Evolutionary conservation across 2,113 vertebrate species (phyloP).

Genomic region (Gallinago paraguaiae): DNA sequence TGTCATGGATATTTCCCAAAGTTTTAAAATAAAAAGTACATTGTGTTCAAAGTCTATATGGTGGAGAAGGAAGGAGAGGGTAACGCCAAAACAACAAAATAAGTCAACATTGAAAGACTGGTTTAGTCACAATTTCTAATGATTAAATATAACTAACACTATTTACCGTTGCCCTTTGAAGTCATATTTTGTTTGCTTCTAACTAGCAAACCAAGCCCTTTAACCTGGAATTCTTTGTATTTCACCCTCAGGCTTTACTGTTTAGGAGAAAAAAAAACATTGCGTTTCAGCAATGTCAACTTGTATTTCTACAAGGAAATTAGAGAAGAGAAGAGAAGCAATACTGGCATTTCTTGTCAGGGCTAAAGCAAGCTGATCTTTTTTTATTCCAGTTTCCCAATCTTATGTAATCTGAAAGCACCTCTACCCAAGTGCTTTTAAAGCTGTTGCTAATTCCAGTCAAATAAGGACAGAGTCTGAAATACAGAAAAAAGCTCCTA

Average conservation of each 20-base stretch:
- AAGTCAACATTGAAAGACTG: not conserved
- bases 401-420: not conserved
- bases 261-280: not conserved
- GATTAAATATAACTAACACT: not conserved
- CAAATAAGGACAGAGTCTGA: not conserved
- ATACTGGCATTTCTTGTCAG: not conserved
- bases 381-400: not conserved
- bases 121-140: not conserved
- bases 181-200: not conserved
- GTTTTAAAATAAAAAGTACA: not conserved
- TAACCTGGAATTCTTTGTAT: not conserved
- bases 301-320: not conserved
- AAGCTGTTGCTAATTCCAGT: not conserved
- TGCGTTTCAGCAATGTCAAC: not conserved
- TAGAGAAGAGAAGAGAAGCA: not conserved
- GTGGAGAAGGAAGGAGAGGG: too few relatives aligned
- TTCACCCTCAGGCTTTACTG: not conserved
- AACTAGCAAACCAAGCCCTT: not conserved
- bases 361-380: not conserved
- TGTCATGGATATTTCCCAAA: not conserved
- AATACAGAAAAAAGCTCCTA: not conserved
- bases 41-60: not conserved
- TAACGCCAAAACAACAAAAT: not conserved
- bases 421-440: not conserved
- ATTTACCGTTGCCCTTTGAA: not conserved